phyloP scores from a whole-genome alignment of 2,113 vertebrate species.

The Laterallus jamaicensis region DNA sequence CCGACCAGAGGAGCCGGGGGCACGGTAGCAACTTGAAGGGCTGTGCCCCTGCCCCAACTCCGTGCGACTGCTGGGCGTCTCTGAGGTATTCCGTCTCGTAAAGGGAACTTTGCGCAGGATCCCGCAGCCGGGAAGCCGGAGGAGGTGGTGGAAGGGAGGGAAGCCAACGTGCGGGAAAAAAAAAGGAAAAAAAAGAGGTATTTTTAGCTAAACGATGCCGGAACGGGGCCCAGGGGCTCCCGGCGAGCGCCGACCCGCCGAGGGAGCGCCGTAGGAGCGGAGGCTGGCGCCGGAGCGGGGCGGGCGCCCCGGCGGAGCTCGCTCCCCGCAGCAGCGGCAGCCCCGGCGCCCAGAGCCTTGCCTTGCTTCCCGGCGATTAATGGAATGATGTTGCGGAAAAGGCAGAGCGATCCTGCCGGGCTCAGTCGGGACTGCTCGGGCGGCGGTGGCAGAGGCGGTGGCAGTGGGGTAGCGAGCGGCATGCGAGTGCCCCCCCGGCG shows the following conservation, averaged over 20 bases:
- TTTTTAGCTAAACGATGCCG: conserved; percentile 52
- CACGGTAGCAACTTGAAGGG: neutral
- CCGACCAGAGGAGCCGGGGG: neutral
- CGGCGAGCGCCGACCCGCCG: neutral
- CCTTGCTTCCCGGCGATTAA: conserved; percentile 70
- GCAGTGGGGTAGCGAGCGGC: conserved; percentile 77
- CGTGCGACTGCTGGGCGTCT: neutral
- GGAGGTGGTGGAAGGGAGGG: neutral
- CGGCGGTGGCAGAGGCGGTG: conserved; percentile 68
- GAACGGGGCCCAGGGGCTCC: conserved; percentile 41
- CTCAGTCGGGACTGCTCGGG: conserved; percentile 80
- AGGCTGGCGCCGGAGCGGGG: conserved; percentile 28
- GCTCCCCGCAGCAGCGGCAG: conserved; percentile 40
- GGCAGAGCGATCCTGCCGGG: conserved; percentile 77
- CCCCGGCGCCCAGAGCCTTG: conserved; percentile 60
- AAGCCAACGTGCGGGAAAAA: neutral
- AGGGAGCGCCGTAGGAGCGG: conserved; percentile 4
- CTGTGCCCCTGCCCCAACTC: neutral
- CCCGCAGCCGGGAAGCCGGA: neutral
- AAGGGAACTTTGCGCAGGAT: conserved; percentile 36
- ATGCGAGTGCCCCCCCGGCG: conserved; percentile 81
- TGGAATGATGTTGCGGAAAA: conserved; percentile 88
- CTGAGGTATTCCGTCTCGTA: neutral
- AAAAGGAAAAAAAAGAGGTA: no score
- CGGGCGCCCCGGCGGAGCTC: conserved; percentile 7